Conservation (phyloP, 2,797 vertebrate species). For the Vipera ursinii region DNA sequence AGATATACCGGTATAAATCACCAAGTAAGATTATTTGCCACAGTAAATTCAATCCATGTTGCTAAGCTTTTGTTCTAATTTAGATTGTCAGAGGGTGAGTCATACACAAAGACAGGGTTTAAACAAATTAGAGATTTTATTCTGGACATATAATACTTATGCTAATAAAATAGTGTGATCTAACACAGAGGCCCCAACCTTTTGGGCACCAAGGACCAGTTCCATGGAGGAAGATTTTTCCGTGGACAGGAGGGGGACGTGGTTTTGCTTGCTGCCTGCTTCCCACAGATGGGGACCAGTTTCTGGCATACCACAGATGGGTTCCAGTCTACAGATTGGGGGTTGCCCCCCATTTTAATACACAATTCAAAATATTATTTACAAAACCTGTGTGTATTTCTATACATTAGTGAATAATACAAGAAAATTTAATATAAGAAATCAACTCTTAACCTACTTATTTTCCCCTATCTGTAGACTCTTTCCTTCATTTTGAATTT, state of each 20-base stretch:
- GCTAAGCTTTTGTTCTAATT: background rate
- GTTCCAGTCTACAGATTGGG: no score
- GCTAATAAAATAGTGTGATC: background rate
- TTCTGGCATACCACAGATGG: no score
- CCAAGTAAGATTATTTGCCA: background rate
- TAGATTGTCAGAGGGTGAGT: background rate
- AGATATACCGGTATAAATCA: background rate
- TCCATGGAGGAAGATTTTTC: no score
- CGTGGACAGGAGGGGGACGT: no score
- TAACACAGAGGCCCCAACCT: background rate
- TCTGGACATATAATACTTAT: background rate
- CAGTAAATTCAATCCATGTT: background rate
- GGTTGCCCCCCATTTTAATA: background rate
- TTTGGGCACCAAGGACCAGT: no score
- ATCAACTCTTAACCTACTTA: background rate
- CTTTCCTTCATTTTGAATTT: background rate
- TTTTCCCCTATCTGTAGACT: background rate
- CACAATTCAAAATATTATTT: background rate
- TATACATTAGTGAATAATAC: background rate
- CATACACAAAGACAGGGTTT: background rate
- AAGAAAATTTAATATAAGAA: background rate
- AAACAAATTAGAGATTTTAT: background rate
- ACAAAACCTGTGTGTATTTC: background rate
- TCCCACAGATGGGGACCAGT: no score
- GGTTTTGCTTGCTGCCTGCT: no score